Percentiles rank a stretch among this genome's conserved stretches.
Evolutionary conservation across 2,113 vertebrate genomes (phyloP).

Genomic region (Amazona guildingii): DNA sequence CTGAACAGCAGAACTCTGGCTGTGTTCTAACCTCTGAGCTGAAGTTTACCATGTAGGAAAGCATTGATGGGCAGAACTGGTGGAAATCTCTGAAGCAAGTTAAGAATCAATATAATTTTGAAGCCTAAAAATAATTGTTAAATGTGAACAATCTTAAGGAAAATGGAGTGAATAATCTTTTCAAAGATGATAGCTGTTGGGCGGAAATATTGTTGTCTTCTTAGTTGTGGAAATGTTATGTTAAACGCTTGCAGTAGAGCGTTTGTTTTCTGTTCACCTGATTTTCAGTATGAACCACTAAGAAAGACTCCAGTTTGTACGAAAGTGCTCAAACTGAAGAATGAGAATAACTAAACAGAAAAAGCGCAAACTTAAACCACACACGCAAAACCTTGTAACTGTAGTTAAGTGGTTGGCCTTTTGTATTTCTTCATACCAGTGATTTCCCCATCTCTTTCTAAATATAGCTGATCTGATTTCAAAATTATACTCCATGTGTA

Average conservation of each 20-base stretch:
- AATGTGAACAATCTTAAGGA: not conserved
- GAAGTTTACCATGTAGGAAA: not conserved
- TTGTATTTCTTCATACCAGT: not conserved
- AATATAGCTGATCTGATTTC: not conserved
- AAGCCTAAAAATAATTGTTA: not conserved
- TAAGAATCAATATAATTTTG: not conserved
- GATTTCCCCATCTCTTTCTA: not conserved
- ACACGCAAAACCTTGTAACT: not conserved
- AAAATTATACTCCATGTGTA: not conserved
- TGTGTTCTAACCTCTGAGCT: not conserved
- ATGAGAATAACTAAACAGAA: not conserved
- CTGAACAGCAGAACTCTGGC: not conserved
- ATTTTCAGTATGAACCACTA: not conserved
- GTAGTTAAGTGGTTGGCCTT: not conserved
- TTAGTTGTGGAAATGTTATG: not conserved
- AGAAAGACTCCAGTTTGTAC: not conserved
- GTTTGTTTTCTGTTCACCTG: not conserved
- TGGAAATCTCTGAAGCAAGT: not conserved
- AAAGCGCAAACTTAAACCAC: not conserved
- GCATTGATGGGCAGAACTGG: not conserved
- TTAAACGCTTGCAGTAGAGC: not conserved
- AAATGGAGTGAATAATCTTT: not conserved
- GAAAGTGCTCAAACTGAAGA: not conserved
- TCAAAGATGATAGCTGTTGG: not conserved
- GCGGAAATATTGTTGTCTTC: not conserved